Base-by-base conservation (phyloP, 2,888 invertebrate genomes). In the Nomada fabriciana region DNA sequence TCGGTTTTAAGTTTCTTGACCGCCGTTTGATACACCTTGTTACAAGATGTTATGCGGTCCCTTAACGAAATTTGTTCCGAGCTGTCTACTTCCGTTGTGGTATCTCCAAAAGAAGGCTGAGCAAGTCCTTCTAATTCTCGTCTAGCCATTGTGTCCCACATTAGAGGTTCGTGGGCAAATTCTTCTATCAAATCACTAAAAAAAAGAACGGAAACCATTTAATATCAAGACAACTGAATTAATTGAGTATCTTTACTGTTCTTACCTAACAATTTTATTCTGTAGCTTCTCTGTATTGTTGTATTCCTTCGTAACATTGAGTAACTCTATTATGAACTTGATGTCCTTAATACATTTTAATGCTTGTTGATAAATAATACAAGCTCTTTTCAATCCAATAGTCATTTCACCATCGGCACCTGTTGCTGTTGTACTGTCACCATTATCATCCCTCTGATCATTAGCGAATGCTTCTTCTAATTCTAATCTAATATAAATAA, bases 91-190 rank as follows among this genome's bases (percentile, higher is more conserved):
- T 92, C 89, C 89, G 91, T 89, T 7, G 80, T 11, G 18, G 67
- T 73, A 20, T 86, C 79, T 83, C 68, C 86, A 55, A 85, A 87
- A 77, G 78, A 88, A 84, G 91, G 92, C 80, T 90, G 90, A 71
- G 86, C 88, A 70, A 93, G 87, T 57, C 95, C 95, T 87, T 94
- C 94, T n/a, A 95, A 89, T 90, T 96, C 96, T 1, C 96, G 94
- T 84, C 95, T 94, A 0, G 96, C 96, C 90, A 96, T 92, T 9
- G 94, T 94, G 88, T 96, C 95, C 96, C 96, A 96, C 50, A 95
- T 94, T 20, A 94, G 86, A 61, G 95, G 95, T 86, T 95, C 94
- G n/a, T 94, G 93, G 5, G 94, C 93, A 89, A 94, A 95, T 81
- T 94, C 93, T 69, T 94, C 90, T 76, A 95, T 93, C 89, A 96